Base-by-base conservation (phyloP, 2,113 vertebrate genomes). In the Plestiodon gilberti region DNA sequence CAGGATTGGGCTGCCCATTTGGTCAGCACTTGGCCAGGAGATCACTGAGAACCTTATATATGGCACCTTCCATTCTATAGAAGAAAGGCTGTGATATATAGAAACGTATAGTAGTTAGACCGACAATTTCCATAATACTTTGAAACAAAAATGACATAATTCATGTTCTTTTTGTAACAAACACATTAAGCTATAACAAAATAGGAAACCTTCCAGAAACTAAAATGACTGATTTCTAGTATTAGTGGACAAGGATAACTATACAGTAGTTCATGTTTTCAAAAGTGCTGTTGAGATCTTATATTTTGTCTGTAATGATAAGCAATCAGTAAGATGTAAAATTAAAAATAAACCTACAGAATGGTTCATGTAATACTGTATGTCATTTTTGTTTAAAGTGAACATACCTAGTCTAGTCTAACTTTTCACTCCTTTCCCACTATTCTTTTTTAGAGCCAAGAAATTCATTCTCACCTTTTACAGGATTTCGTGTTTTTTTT, bases 181-280 rank as follows among this genome's bases (percentile, higher is more conserved):
- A 73, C 70, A n/a, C 40, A 25, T 13, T 74, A 74, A 23, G 38
- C 20, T 23, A 43, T 74, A 13, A 43, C 71, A 67, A 81, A 30
- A 65, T 17, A 30, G 40, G 40, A 65, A 81, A 30, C 61, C 48
- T 40, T 23, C 4, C 8, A 74, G 22, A 74, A 40, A 74, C 22
- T 74, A n/a, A 52, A 67, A 28, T 17, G 40, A 67, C 18, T 52
- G 57, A 20, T 52, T 33, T 25, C 38, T 10, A 6, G 11, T 25
- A 11, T 43, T 65, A 48, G 18, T 9, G 65, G 79, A 65, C 2
- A 67, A n/a, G 1, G 10, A 18, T 81, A 67, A 48, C 25, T 5
- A 52, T 90, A n/a, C n/a, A n/a, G n/a, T n/a, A 82, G 79, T 92
- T 89, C 1, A 62, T 40, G 20, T 83, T 90, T 90, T 89, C 77